phyloP scores from a whole-genome alignment of 2,113 vertebrate species.

The Pantherophis guttatus region DNA sequence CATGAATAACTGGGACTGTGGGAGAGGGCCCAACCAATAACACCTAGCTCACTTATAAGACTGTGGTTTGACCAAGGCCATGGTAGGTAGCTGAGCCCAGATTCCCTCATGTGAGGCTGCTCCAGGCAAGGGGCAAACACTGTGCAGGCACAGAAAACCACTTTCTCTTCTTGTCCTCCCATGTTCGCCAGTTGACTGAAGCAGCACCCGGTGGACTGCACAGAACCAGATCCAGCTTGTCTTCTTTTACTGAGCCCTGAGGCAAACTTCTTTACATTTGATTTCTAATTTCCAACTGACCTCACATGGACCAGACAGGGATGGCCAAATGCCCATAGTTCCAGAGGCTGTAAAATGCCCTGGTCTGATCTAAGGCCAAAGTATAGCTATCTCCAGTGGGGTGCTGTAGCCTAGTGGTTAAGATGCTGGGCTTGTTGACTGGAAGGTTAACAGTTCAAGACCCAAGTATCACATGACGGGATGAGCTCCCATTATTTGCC shows the following conservation, averaged over 20 bases:
- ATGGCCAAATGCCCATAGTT: neutral
- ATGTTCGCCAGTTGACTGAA: neutral
- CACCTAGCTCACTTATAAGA: neutral
- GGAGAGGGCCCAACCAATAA: neutral
- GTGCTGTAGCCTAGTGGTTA: neutral
- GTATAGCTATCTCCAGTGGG: neutral
- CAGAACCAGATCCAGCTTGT: neutral
- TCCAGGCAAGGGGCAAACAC: neutral
- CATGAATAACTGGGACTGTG: neutral
- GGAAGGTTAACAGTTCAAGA: neutral
- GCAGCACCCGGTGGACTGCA: neutral
- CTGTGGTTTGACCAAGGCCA: neutral
- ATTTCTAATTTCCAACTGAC: neutral
- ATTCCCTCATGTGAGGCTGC: neutral
- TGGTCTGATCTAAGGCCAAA: neutral
- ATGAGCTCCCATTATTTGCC: neutral
- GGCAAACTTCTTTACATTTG: neutral
- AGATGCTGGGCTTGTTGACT: neutral
- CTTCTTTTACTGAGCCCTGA: neutral
- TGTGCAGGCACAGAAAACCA: neutral
- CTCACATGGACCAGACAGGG: neutral
- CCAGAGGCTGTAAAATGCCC: neutral
- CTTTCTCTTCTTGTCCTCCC: neutral
- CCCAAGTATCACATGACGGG: neutral
- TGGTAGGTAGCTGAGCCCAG: neutral